Base-by-base conservation (phyloP, 2,113 vertebrate genomes). In the Ptilonorhynchus violaceus region DNA sequence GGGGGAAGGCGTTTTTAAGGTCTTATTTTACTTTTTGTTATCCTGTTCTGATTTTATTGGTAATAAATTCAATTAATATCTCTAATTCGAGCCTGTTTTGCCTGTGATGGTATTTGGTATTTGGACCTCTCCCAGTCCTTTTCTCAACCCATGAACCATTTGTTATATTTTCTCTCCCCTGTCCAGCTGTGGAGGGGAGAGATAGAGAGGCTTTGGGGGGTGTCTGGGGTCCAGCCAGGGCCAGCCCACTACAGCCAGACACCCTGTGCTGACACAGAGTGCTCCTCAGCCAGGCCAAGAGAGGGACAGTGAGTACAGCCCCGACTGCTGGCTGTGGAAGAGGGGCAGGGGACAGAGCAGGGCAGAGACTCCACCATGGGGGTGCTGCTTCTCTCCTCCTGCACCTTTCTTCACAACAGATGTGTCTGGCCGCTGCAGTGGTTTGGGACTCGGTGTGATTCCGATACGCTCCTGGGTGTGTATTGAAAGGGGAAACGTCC, bases 371-470 rank as follows among this genome's bases (percentile, higher is more conserved):
- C 46, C 0, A 2, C n/a, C 17, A 11, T 3, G 19, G 49, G 59
- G n/a, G 37, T 39, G 77, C 25, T 56, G 5, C 25, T 84, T 58
- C n/a, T 39, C 19, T 69, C 21, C 46, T 76, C 7, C 42, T 66
- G 50, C 30, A 11, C 10, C 58, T 68, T 21, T 52, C 53, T 19
- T 53, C 53, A 31, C 1, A 1, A 23, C 5, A 33, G 27, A 4
- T 11, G 18, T 58, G 44, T 44, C 39, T 60, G 83, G 41, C 75
- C 76, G 63, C 58, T 37, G 15, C 7, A 8, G 52, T 0, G 5
- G 10, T 67, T 55, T 42, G 42, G 73, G 62, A n/a, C 62, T 6
- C 0, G 0, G 9, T 21, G 14, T 47, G 52, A 33, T 56, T 64
- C 79, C 5, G 2, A 13, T 16, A 5, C 15, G 33, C 9, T 46